These are phyloP conservation scores for Pogona vitticeps DNA, from an alignment of 2,113 vertebrate species.

Conservation along the genomic window DNA sequence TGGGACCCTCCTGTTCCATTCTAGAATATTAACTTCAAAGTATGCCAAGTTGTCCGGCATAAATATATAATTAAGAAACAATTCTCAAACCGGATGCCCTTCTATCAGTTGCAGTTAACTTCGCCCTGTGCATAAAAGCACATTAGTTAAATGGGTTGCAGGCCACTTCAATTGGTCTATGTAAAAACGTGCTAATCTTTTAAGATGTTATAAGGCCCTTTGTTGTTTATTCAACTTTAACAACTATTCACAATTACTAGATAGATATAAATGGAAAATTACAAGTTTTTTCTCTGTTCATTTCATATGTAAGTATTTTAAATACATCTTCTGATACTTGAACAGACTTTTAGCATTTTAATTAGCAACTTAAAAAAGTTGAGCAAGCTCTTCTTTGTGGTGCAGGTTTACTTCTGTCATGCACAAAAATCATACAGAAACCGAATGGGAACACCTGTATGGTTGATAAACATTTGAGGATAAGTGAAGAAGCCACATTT, in stretches of 20 bases:
- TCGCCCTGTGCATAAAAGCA: too few relatives aligned
- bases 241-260: not conserved
- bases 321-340: not conserved
- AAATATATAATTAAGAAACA: not conserved
- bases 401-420: not conserved
- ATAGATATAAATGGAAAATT: not conserved
- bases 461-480: not conserved
- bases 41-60: too few relatives aligned
- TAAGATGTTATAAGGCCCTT: too few relatives aligned
- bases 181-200: too few relatives aligned
- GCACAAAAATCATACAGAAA: not conserved
- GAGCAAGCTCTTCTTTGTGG: not conserved
- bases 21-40: not conserved
- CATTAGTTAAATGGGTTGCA: too few relatives aligned
- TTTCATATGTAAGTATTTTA: not conserved
- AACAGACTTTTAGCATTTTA: not conserved
- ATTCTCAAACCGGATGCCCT: too few relatives aligned
- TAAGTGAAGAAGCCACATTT: not conserved
- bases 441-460: too few relatives aligned
- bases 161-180: too few relatives aligned
- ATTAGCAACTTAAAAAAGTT: not conserved
- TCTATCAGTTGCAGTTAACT: not conserved
- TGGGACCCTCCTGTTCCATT: too few relatives aligned
- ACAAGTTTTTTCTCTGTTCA: not conserved
- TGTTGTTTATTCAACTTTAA: not conserved